Evolutionary conservation across 1,140 invertebrate species (phyloP), one percentile per base, ranked within the genome.

Genomic region (Adelges cooleyi): DNA sequence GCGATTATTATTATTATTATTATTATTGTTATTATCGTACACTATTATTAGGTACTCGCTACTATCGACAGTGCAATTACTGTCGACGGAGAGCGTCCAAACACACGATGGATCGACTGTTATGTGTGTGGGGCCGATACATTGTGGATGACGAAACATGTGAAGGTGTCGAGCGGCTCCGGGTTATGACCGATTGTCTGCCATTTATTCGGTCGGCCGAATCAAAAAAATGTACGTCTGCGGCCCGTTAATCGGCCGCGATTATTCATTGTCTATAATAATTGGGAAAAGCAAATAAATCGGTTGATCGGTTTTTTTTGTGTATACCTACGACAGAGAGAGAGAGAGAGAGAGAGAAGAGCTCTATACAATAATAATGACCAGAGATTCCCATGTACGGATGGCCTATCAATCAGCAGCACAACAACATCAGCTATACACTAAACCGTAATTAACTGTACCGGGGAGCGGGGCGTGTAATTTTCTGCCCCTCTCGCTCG

Each of bases 241-340:
- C n/a, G 56, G 56, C 42, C 40, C 6, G 56, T 48, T 62, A 46
- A 46, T 62, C 56, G 56, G 13, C 44, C 56, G 25, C 42, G 56
- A 62, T 62, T 62, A 62, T 62, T 62, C 56, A 62, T 62, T 62
- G 56, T 62, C 56, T 62, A 48, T 62, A 62, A 62, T 62, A 62
- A 62, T 62, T 62, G 56, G 56, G 56, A 62, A 62, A 62, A 62
- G 56, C 56, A 62, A 62, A 62, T 62, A 62, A 62, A 62, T 62
- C 11, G 29, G 42, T n/a, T 46, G 56, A 62, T 62, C 56, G 56
- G 40, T 62, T 62, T 62, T 62, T 5, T 33, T 33, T 6, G 11
- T 33, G 29, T 33, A 33, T 6, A 11, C 5, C 29, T 5, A 33
- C 29, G 29, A 11, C 29, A 33, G 29, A 5, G 11, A 11, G n/a